Conservation (phyloP, 1,140 invertebrate genomes). For the Magallana angulata region DNA sequence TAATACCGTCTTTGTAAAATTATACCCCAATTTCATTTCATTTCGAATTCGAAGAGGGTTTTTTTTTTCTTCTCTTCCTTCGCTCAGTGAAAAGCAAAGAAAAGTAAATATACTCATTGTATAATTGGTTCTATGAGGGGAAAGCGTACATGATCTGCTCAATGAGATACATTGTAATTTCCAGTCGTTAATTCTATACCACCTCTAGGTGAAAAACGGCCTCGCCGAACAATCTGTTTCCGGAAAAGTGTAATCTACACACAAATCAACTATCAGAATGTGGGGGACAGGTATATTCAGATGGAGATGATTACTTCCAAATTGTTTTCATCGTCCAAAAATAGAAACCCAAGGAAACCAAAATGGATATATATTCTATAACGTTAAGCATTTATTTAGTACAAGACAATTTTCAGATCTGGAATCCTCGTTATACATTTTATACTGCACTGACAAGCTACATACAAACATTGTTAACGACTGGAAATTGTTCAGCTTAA, state of each 20-base stretch:
- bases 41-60: not conserved
- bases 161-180: conserved; percentile 11
- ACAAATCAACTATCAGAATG: not conserved
- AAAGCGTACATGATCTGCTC: not conserved
- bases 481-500: too few species aligned
- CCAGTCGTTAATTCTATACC: not conserved
- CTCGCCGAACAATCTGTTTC: not conserved
- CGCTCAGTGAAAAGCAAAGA: not conserved
- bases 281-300: not conserved
- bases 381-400: too few species aligned
- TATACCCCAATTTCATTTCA: conserved; percentile 17
- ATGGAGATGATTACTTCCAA: not conserved
- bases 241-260: conserved; percentile 6
- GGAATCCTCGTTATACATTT: too few species aligned
- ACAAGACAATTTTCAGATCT: too few species aligned
- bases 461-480: too few species aligned
- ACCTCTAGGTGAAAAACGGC: not conserved
- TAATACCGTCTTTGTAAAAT: conserved; percentile 19
- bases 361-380: too few species aligned
- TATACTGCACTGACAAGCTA: too few species aligned
- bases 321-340: too few species aligned
- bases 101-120: conserved; percentile 20
- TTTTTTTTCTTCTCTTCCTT: not conserved
- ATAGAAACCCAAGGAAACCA: too few species aligned
- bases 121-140: conserved; percentile 14